Evolutionary conservation across 2,113 vertebrate species (phyloP).

Genomic region (Campylomormyrus tamandua): DNA sequence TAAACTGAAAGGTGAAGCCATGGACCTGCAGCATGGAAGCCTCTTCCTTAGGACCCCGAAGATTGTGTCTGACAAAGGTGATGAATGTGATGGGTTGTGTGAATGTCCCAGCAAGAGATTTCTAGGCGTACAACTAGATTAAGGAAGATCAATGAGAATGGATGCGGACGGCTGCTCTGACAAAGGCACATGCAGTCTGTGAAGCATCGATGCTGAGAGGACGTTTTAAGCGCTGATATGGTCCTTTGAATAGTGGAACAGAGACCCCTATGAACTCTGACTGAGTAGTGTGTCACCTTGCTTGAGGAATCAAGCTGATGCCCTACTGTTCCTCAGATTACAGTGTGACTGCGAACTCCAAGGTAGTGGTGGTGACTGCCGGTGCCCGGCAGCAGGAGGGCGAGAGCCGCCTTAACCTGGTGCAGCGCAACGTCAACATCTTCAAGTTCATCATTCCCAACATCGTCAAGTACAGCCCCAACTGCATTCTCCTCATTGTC

Average conservation of each 20-base stretch:
- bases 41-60: constrained; percentile 93
- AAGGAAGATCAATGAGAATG: neutral
- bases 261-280: neutral
- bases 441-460: constrained; percentile 99
- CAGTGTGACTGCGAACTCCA: constrained; percentile 86
- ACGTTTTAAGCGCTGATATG: neutral
- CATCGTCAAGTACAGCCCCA: constrained; percentile 91
- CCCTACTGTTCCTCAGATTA: constrained; percentile 69
- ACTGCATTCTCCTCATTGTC: constrained; percentile 88
- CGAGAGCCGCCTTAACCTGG: constrained; percentile 93
- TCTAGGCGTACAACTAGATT: neutral
- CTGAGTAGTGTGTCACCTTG: neutral
- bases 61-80: constrained; percentile 93
- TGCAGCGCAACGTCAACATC: constrained; percentile 96
- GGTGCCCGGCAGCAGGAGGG: constrained; percentile 96
- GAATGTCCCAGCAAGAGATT: neutral
- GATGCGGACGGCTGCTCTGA: neutral
- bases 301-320: neutral
- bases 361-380: constrained; percentile 89
- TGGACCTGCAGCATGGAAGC: constrained; percentile 94
- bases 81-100: constrained; percentile 18
- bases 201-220: neutral
- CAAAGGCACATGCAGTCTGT: neutral
- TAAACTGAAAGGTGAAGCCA: constrained; percentile 90
- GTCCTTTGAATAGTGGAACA: neutral